A percentile compares a stretch with the other conserved stretches of the same genome.
phyloP scores from a whole-genome alignment of 2,113 vertebrate genomes.

The Clarias magur region DNA sequence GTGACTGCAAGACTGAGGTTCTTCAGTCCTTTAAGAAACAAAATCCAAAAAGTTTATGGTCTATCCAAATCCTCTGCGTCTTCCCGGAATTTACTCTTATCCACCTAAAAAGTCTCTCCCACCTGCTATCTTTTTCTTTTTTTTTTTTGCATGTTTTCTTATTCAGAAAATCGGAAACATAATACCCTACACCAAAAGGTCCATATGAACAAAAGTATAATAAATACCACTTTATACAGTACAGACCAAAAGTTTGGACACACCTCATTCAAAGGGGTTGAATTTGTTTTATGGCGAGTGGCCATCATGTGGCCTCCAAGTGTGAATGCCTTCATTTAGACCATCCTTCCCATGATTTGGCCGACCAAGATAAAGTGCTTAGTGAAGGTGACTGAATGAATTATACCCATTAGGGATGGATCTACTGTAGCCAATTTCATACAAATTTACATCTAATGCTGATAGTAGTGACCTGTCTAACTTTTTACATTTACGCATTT shows the following conservation, averaged over 20 bases:
- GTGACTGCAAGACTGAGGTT: conserved; percentile 30
- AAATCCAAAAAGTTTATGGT: conserved; percentile 30
- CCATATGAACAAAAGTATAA: background rate
- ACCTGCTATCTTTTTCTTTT: background rate
- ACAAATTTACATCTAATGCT: background rate
- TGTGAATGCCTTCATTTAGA: background rate
- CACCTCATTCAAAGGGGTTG: too few species aligned
- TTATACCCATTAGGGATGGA: background rate
- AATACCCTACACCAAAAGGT: background rate
- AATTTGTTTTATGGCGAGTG: too few species aligned
- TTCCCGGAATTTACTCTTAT: background rate
- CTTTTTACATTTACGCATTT: background rate
- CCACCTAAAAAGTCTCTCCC: background rate
- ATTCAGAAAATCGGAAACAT: background rate
- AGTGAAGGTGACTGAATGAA: too few species aligned
- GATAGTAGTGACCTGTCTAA: background rate
- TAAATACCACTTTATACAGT: too few species aligned
- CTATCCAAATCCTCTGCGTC: conserved; percentile 24
- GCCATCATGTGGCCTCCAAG: too few species aligned
- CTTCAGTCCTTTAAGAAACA: conserved; percentile 43
- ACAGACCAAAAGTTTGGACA: too few species aligned
- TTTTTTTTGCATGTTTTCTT: background rate
- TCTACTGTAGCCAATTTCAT: background rate
- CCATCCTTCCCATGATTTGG: background rate
- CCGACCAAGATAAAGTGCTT: background rate